A percentile compares a stretch with the other conserved stretches of the same genome.
Evolutionary conservation across 2,888 invertebrate species (phyloP).

Genomic region (Tinea pellionella): DNA sequence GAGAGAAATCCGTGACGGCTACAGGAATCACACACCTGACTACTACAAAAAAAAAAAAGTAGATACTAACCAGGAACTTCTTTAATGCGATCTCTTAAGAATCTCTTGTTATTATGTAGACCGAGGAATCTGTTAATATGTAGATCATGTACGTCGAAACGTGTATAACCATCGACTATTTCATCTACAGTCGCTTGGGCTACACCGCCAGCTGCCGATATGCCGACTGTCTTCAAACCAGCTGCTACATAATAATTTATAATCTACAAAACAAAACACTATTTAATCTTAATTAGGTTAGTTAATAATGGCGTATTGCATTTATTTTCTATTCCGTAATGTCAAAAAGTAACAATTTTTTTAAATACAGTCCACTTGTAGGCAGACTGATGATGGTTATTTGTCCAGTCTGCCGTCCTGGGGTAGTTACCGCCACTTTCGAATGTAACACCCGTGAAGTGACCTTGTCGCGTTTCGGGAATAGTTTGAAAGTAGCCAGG

Average conservation of each 20-base stretch:
- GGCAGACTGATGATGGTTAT: background rate
- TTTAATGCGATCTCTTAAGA: slow-evolving; percentile 88
- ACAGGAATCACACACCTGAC: background rate
- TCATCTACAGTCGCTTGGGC: slow-evolving; percentile 90
- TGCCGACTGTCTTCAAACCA: slow-evolving; percentile 97
- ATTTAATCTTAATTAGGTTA: too few relatives aligned
- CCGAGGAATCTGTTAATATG: slow-evolving; percentile 92
- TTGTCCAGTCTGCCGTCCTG: slow-evolving; percentile 14
- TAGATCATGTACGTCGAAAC: slow-evolving; percentile 87
- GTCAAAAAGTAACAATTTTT: too few relatives aligned
- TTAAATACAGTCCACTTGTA: too few relatives aligned
- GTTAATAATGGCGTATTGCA: too few relatives aligned
- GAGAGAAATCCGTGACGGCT: too few relatives aligned
- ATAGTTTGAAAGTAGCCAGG: too few relatives aligned
- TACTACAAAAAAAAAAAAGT: background rate
- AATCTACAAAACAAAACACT: slow-evolving; percentile 64
- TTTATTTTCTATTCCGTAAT: too few relatives aligned
- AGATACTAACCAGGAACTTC: slow-evolving; percentile 87
- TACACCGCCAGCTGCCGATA: slow-evolving; percentile 95
- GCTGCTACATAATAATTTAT: slow-evolving; percentile 92
- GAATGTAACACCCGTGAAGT: too few relatives aligned
- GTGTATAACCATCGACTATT: slow-evolving; percentile 84
- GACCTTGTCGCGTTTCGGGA: too few relatives aligned
- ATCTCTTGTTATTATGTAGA: slow-evolving; percentile 94
- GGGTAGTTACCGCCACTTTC: too few relatives aligned